These are phyloP conservation scores for Ephydatia muelleri DNA, from an alignment of 37 sponge, comb jelly and placozoan genomes.

Conservation along the genomic window DNA sequence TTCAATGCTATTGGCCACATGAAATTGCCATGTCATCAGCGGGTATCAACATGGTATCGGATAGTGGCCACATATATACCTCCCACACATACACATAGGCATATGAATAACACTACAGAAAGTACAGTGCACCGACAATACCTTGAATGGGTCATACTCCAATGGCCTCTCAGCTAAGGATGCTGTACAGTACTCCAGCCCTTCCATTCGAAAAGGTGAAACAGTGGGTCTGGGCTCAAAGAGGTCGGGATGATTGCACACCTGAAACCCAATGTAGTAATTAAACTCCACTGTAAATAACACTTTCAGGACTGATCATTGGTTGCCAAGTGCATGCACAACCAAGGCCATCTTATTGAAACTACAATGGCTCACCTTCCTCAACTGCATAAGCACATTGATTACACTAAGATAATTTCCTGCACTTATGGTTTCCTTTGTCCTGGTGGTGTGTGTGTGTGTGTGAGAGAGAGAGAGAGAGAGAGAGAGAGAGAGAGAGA, in stretches of 20 bases:
- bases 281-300: too few relatives aligned
- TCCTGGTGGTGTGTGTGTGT: slow-evolving; percentile 35
- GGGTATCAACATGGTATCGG: neutral
- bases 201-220: slow-evolving; percentile 73
- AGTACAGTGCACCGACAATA: slow-evolving; percentile 18
- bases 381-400: slow-evolving; percentile 98
- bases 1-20: slow-evolving; percentile 29
- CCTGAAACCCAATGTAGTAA: slow-evolving; percentile 33
- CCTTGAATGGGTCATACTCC: slow-evolving; percentile 67
- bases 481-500: neutral
- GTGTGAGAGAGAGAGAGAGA: neutral
- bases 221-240: slow-evolving; percentile 92
- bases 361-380: slow-evolving; percentile 74
- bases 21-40: slow-evolving; percentile 34
- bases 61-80: slow-evolving; percentile 6
- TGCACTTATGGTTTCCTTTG: slow-evolving; percentile 76
- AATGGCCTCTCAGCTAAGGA: slow-evolving; percentile 62
- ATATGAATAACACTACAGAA: neutral
- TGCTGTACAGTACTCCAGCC: slow-evolving; percentile 71
- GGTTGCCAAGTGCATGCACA: too few relatives aligned
- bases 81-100: slow-evolving; percentile 21
- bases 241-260: slow-evolving; percentile 99
- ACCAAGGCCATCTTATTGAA: neutral
- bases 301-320: too few relatives aligned
- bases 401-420: slow-evolving; percentile 97